Percentiles rank a stretch among this genome's conserved stretches.
phyloP scores from a whole-genome alignment of 2,888 invertebrate genomes.

The Brenthis daphne region DNA sequence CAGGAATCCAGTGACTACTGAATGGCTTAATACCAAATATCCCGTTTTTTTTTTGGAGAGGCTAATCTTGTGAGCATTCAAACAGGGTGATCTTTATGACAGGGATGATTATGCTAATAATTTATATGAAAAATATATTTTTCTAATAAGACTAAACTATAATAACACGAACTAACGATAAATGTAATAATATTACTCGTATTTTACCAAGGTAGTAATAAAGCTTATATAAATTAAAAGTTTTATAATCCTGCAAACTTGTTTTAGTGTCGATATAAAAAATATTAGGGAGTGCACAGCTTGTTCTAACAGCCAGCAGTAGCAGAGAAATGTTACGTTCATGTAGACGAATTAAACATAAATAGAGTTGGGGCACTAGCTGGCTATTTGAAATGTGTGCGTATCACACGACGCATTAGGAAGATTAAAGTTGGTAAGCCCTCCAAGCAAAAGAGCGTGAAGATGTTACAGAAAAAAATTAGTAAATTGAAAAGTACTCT shows the following conservation, averaged over 20 bases:
- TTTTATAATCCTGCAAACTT: conserved; percentile 33
- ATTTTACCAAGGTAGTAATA: conserved; percentile 21
- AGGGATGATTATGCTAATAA: neutral
- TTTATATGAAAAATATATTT: conserved; percentile 1
- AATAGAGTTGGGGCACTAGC: conserved; percentile 54
- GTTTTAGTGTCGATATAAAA: conserved; percentile 32
- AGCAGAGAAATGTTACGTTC: conserved; percentile 28
- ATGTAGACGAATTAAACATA: conserved; percentile 53
- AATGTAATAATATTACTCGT: conserved; percentile 22
- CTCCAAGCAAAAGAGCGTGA: conserved; percentile 51
- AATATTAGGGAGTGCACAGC: conserved; percentile 44
- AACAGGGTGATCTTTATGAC: too few relatives aligned
- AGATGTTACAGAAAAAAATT: conserved; percentile 52
- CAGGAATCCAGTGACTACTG: too few relatives aligned
- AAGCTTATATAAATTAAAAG: conserved; percentile 31
- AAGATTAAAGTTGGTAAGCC: conserved; percentile 74
- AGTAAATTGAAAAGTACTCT: conserved; percentile 18
- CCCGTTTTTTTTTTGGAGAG: too few relatives aligned
- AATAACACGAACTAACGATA: conserved; percentile 11
- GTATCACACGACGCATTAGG: conserved; percentile 73
- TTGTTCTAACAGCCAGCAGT: conserved; percentile 42
- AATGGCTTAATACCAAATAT: too few relatives aligned
- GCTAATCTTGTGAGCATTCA: too few relatives aligned
- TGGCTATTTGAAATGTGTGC: conserved; percentile 63
- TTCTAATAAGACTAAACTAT: neutral